Conservation (phyloP, 2,888 invertebrate species). For the Parnassius orleans region DNA sequence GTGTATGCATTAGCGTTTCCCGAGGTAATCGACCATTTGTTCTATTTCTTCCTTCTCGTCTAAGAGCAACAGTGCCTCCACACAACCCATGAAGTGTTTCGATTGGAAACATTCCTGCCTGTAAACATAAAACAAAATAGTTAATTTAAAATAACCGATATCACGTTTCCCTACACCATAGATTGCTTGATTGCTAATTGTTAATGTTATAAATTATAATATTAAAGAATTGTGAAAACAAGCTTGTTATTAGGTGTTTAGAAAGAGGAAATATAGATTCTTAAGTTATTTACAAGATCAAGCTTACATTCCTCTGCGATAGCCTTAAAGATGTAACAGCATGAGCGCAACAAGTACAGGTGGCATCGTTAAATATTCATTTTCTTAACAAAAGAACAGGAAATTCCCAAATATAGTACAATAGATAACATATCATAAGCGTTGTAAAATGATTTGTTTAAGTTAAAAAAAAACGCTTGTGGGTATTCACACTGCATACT, state of each 20-base stretch:
- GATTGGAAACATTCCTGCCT: slow-evolving; percentile 90
- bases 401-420: slow-evolving; percentile 18
- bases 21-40: slow-evolving; percentile 90
- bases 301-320: slow-evolving; percentile 17
- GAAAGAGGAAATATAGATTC: not conserved
- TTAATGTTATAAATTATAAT: not conserved
- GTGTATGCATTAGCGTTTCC: slow-evolving; percentile 76
- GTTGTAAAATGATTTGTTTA: slow-evolving; percentile 12
- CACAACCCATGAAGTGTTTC: slow-evolving; percentile 90
- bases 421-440: slow-evolving; percentile 20
- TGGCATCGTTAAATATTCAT: slow-evolving; percentile 22
- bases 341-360: slow-evolving; percentile 1
- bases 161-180: not conserved
- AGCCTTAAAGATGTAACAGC: slow-evolving; percentile 10
- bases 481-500: no score
- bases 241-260: slow-evolving; percentile 8
- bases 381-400: slow-evolving; percentile 23
- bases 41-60: slow-evolving; percentile 89
- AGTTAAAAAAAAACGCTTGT: not conserved
- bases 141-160: not conserved
- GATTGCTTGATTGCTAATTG: no score
- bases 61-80: slow-evolving; percentile 88
- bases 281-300: slow-evolving; percentile 23
- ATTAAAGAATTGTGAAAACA: not conserved
- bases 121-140: slow-evolving; percentile 50